phyloP scores from a whole-genome alignment of 2,113 vertebrate species.

The Sus scrofa region T2T-Sscrofa CM000818.6:109574001-109574500 shows the following conservation, averaged over 20 bases:
- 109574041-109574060: no score
- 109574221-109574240: no score
- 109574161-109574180: background rate
- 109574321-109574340: background rate
- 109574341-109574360: conserved; percentile 69
- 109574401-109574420: background rate
- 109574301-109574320: background rate
- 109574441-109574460: background rate
- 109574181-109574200: accelerated
- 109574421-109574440: conserved; percentile 33
- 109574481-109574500: background rate
- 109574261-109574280: background rate
- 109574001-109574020: no score
- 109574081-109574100: accelerated
- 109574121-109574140: conserved; percentile 48
- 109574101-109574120: background rate
- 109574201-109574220: background rate
- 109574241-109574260: no score
- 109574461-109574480: background rate
- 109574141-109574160: background rate
- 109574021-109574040: background rate
- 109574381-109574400: conserved; percentile 19
- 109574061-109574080: background rate
- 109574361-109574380: conserved; percentile 66
- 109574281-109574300: background rate